phyloP scores from a whole-genome alignment of 30 jellyfish, hydroid and myxozoan genomes.

The Sanderia malayensis region DNA sequence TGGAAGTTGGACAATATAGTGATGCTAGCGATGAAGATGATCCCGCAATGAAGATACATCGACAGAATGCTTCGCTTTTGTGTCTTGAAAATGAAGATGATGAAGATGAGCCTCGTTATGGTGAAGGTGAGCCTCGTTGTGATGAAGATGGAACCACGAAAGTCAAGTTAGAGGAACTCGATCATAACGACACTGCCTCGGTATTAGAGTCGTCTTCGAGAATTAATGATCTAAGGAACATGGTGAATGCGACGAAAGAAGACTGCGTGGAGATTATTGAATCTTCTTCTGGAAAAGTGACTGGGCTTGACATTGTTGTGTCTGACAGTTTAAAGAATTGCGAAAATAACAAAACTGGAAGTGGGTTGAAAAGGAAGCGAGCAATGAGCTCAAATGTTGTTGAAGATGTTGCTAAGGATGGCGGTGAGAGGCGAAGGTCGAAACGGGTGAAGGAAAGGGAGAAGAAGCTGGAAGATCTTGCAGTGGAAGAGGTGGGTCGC shows the following conservation, averaged over 20 bases:
- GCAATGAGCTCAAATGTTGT: neutral
- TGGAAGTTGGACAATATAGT: neutral
- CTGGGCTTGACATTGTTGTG: no score
- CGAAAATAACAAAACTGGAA: no score
- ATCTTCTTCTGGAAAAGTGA: no score
- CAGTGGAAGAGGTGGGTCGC: neutral
- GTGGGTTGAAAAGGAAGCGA: neutral
- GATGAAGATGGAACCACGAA: no score
- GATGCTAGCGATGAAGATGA: neutral
- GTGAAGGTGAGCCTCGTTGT: no score
- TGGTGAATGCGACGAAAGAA: no score
- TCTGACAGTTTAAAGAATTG: no score
- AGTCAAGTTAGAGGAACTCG: no score
- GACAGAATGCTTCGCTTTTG: neutral
- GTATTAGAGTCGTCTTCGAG: no score
- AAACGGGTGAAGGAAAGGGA: constrained; percentile 42
- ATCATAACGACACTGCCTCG: no score
- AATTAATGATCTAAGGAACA: no score
- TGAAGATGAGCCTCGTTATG: neutral
- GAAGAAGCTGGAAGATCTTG: neutral
- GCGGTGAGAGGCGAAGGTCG: constrained; percentile 46
- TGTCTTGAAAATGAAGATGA: constrained; percentile 1
- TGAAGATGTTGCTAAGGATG: neutral
- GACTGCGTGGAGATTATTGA: no score
- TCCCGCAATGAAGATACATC: neutral